Base-by-base conservation (phyloP, 1,140 invertebrate species). In the Camponotus vicinus region DNA sequence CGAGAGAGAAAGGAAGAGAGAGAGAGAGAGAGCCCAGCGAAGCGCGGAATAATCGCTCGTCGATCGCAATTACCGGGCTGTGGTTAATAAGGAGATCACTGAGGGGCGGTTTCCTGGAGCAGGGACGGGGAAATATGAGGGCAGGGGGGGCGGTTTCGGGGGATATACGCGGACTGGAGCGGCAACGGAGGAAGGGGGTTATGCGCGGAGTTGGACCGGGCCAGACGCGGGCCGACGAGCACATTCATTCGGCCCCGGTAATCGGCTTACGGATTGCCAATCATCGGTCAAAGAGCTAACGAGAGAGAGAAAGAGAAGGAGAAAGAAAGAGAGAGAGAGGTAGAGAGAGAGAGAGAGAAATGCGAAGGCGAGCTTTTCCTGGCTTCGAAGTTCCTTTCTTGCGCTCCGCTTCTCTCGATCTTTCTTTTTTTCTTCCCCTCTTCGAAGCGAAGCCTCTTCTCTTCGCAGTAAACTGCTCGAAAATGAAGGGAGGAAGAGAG, bases 191-290 rank as follows among this genome's bases (percentile, higher is more conserved):
- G 49, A 57, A 37, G 83, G 63, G 84, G 57, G 79, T 86, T 82
- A 86, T 71, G 85, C 73, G 69, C 73, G 69, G 88, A 86, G 88
- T 90, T 91, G 89, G 89, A 87, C 90, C 77, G 86, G 88, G 85
- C 84, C 69, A 86, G 87, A 85, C 87, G 67, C 84, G 86, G 85
- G 78, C 89, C 80, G 86, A 77, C 90, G 87, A 86, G 88, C 88
- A 90, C 89, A 91, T 92, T 90, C 89, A 90, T 82, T 92, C 88
- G 88, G 87, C 76, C 75, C 86, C 79, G 84, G 83, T 92, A 90
- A 92, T 93, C 92, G 90, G 91, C 92, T 93, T 93, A 92, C 90
- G 88, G 88, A 91, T 92, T 92, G 92, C 92, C 92, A 92, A 92
- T 92, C 92, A 92, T 91, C 90, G 84, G 87, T 91, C 92, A 90